phyloP scores from a whole-genome alignment of 2,888 invertebrate species.

The Nephrocerus scutellatus region DNA sequence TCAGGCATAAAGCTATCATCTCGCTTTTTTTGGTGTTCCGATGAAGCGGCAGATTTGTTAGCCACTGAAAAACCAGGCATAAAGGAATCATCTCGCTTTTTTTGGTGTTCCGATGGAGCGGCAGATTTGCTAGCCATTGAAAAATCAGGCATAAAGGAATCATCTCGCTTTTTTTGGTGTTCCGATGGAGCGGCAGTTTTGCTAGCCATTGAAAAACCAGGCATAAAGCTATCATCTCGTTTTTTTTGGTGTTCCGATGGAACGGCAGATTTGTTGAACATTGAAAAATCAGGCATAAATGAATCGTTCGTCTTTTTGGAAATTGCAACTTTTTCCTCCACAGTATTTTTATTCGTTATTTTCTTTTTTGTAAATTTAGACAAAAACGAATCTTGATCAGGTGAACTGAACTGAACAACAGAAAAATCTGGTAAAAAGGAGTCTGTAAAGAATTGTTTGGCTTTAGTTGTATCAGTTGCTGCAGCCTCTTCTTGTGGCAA shows the following conservation, averaged over 20 bases:
- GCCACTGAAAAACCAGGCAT: constrained; percentile 30
- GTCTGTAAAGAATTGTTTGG: too few species aligned
- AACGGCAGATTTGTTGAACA: constrained; percentile 15
- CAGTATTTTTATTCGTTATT: too few species aligned
- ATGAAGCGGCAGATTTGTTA: constrained; percentile 21
- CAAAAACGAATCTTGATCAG: too few species aligned
- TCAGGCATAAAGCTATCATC: too few species aligned
- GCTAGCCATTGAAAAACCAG: not conserved
- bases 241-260: constrained; percentile 7
- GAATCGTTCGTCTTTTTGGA: constrained; percentile 17
- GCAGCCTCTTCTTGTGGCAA: too few species aligned
- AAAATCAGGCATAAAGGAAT: constrained; percentile 15
- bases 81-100: constrained; percentile 25
- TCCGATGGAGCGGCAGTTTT: too few species aligned
- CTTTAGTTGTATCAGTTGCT: not conserved
- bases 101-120: too few species aligned
- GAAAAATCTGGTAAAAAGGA: constrained; percentile 11
- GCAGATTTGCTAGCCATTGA: constrained; percentile 12
- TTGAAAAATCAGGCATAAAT: constrained; percentile 20
- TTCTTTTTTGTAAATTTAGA: too few species aligned
- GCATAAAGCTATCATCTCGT: constrained; percentile 4
- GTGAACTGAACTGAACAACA: too few species aligned
- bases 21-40: too few species aligned
- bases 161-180: constrained; percentile 8
- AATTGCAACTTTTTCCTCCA: too few species aligned